Evolutionary conservation across 2,888 invertebrate genomes (phyloP).

Genomic region (Papilio gigon): DNA sequence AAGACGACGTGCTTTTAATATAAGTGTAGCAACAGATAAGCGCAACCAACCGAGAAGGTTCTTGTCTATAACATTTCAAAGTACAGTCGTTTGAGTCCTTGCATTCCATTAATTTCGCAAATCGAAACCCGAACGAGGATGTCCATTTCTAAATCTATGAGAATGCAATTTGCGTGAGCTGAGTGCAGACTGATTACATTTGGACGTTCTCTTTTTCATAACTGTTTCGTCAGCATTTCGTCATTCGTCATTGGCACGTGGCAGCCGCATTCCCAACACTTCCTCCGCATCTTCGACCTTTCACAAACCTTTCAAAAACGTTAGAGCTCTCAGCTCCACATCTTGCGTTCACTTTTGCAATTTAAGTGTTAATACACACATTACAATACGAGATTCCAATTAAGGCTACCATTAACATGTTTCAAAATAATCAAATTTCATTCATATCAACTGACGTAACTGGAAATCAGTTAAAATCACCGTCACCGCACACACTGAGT

Average conservation of each 20-base stretch:
- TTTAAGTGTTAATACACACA: not conserved
- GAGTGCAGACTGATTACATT: slow-evolving; percentile 28
- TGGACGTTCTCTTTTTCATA: slow-evolving; percentile 39
- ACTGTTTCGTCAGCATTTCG: slow-evolving; percentile 19
- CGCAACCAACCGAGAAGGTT: too few relatives aligned
- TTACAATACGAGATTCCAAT: not conserved
- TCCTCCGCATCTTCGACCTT: slow-evolving; percentile 32
- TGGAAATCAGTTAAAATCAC: too few relatives aligned
- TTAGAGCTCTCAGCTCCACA: not conserved
- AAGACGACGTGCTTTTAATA: too few relatives aligned
- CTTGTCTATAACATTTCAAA: not conserved
- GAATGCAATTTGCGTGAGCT: slow-evolving; percentile 19
- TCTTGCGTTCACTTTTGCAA: slow-evolving; percentile 8
- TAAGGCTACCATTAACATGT: not conserved
- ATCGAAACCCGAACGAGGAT: not conserved
- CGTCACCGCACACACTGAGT: too few relatives aligned
- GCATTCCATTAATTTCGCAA: slow-evolving; percentile 17
- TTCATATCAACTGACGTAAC: too few relatives aligned
- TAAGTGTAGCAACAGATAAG: too few relatives aligned
- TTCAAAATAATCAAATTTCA: too few relatives aligned
- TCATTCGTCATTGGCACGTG: slow-evolving; percentile 39
- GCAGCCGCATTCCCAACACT: slow-evolving; percentile 36
- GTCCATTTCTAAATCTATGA: slow-evolving; percentile 22
- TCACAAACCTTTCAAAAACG: slow-evolving; percentile 20
- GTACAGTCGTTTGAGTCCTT: not conserved